Base-by-base conservation (phyloP, 2,888 invertebrate genomes). In the Lingula anatina region DNA sequence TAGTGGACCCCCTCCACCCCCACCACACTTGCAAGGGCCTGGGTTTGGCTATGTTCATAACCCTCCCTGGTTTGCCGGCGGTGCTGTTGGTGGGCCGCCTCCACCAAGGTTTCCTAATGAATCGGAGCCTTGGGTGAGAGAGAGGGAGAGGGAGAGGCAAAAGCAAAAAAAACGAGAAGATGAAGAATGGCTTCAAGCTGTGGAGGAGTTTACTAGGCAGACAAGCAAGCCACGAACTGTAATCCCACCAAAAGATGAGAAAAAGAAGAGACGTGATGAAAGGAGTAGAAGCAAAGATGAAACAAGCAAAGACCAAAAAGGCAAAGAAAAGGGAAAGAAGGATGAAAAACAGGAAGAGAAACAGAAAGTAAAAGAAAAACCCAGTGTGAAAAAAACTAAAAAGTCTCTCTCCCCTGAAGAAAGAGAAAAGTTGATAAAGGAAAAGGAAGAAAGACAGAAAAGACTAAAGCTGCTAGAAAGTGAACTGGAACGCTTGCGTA, bases 401-500 rank as follows among this genome's bases (percentile, higher is more conserved):
- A 9, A 9, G 31, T 9, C 15, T 31, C 31, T 31, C 15, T 15
- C 27, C 15, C 24, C 31, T n/a, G 26, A 35, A n/a, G 49, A 54
- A n/a, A 28, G n/a, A 20, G 44, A 61, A 12, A 56, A 50, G 42
- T 23, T 59, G 3, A 12, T 53, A 5, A 57, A 55, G 45, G 62
- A 66, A 36, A 54, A 54, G 27, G 59, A 62, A 37, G 55, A 57
- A 18, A 53, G 59, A 35, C 54, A 56, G 20, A 53, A 55, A 23
- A 55, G 62, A 42, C 50, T 66, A 4, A 56, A 53, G 26, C 47
- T 55, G 21, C 51, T 68, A 35, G 61, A 64, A 46, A 54, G 49
- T 9, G 72, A 73, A 51, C 50, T 71, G 21, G 59, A 53, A 7
- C 61, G 57, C 27, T 55, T 72, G 27, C 55, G 61, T 35, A 62